phyloP scores from a whole-genome alignment of 2,113 vertebrate species.

The Cervus canadensis region DNA sequence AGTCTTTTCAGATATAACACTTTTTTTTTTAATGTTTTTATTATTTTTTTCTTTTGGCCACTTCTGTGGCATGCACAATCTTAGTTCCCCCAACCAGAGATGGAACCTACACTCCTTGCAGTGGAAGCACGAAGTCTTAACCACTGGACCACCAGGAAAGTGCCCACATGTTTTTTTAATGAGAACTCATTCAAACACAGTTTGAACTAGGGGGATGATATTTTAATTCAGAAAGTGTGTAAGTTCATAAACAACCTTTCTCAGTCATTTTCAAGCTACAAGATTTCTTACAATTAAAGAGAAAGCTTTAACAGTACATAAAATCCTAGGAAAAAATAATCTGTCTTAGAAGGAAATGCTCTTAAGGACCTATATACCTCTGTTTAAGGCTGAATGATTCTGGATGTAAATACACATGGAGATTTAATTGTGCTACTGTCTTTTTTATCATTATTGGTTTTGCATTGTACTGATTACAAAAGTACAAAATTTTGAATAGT shows the following conservation, averaged over 20 bases:
- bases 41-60: neutral
- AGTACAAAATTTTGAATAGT: neutral
- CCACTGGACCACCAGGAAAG: neutral
- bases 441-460: neutral
- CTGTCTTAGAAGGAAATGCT: neutral
- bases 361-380: neutral
- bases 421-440: neutral
- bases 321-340: neutral
- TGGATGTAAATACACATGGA: neutral
- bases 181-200: neutral
- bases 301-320: neutral
- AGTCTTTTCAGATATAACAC: neutral
- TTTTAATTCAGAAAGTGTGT: neutral
- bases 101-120: neutral
- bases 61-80: neutral
- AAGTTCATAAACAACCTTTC: neutral
- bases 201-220: neutral
- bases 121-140: neutral
- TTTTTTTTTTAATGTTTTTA: neutral
- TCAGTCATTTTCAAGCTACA: neutral
- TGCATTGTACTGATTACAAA: neutral
- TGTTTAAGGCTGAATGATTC: neutral
- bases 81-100: neutral
- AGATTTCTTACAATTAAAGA: conserved; percentile 15
- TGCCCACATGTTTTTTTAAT: neutral